phyloP scores from a whole-genome alignment of 2,888 invertebrate genomes.

The Limnephilus marmoratus region DNA sequence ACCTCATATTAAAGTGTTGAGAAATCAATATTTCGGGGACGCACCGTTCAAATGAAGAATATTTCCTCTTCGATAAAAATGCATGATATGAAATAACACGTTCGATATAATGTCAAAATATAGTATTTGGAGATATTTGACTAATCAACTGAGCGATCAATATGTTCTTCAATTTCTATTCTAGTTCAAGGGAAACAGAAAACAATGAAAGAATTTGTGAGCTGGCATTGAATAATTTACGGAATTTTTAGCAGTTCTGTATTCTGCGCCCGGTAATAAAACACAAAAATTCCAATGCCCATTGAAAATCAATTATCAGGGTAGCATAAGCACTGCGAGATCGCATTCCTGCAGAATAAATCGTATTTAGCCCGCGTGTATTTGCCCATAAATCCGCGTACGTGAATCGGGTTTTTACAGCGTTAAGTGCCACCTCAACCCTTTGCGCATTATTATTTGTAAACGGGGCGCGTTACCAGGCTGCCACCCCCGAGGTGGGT shows the following conservation, averaged over 20 bases:
- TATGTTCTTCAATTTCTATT: background rate
- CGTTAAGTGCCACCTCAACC: slow-evolving; percentile 54
- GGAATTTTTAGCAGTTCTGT: background rate
- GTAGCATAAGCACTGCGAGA: slow-evolving; percentile 22
- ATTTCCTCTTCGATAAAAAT: too few species aligned
- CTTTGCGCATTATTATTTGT: slow-evolving; percentile 54
- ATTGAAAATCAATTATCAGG: slow-evolving; percentile 35
- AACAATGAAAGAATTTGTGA: background rate
- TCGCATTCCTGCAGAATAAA: slow-evolving; percentile 25
- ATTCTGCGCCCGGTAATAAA: background rate
- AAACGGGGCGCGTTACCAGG: slow-evolving; percentile 49
- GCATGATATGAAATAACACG: too few species aligned
- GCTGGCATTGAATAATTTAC: background rate
- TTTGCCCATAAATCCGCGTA: slow-evolving; percentile 23
- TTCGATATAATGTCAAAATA: too few species aligned
- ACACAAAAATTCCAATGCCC: slow-evolving; percentile 7
- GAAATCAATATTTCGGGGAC: too few species aligned
- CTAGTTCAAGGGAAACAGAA: background rate
- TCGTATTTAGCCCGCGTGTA: slow-evolving; percentile 46
- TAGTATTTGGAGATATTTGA: too few species aligned
- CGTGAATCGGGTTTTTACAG: slow-evolving; percentile 33
- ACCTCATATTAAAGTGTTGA: too few species aligned
- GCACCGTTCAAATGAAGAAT: too few species aligned
- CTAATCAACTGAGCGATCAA: too few species aligned
- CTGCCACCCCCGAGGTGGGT: slow-evolving; percentile 39